These are phyloP conservation scores for Andrena chrysosceles DNA, from an alignment of 2,888 invertebrate genomes.

Conservation along the genomic window DNA sequence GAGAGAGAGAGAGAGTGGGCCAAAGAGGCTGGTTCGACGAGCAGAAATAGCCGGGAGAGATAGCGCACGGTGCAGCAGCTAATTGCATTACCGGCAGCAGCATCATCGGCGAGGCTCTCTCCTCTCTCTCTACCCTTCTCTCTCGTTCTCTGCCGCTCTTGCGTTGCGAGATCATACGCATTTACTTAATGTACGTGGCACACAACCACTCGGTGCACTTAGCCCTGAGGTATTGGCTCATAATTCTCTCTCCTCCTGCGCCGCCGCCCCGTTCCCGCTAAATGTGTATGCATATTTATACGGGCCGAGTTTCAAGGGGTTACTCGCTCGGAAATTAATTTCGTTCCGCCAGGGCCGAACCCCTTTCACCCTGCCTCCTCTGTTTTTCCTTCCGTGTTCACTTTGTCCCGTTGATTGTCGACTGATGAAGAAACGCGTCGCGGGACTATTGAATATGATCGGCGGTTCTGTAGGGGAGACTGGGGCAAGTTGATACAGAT, in stretches of 20 bases:
- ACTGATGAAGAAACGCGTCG: neutral
- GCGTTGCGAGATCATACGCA: conserved; percentile 54
- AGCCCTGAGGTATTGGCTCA: conserved; percentile 65
- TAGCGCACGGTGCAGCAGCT: conserved; percentile 40
- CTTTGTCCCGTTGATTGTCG: neutral
- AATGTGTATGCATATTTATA: conserved; percentile 59
- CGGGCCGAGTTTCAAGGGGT: conserved; percentile 36
- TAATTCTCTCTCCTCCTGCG: conserved; percentile 30
- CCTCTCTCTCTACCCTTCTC: neutral
- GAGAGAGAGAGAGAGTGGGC: neutral
- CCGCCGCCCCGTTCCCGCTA: conserved; percentile 14
- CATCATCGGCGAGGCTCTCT: conserved; percentile 51
- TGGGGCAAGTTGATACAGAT: too few relatives aligned
- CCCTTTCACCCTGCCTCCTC: neutral
- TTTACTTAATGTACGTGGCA: conserved; percentile 57
- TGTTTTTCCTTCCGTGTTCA: neutral
- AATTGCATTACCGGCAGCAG: conserved; percentile 62
- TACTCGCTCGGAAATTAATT: conserved; percentile 50
- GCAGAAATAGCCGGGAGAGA: conserved; percentile 54
- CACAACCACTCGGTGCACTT: conserved; percentile 60
- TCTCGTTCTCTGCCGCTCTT: too few relatives aligned
- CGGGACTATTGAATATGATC: too few relatives aligned
- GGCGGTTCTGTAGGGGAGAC: too few relatives aligned
- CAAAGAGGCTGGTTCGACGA: conserved; percentile 23
- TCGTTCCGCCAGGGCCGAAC: conserved; percentile 12